phyloP scores from a whole-genome alignment of 2,888 invertebrate genomes.

The Tipula vernalis region DNA sequence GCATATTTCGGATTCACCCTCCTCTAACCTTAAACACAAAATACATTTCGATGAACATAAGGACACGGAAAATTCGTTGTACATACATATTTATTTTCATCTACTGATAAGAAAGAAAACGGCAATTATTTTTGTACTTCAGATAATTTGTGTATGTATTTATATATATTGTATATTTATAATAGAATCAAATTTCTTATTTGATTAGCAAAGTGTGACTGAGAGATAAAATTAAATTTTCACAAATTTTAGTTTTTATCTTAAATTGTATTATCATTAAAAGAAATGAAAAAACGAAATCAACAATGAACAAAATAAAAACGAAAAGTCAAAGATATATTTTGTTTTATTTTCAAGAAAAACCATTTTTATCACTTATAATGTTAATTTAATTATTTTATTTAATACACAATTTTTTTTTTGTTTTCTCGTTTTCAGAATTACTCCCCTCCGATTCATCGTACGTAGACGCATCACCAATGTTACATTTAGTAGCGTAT shows the following conservation, averaged over 20 bases:
- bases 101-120: background rate
- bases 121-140: background rate
- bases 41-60: background rate
- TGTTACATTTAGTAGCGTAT: slow-evolving; percentile 65
- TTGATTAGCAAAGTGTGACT: slow-evolving; percentile 4
- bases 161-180: background rate
- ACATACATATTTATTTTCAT: background rate
- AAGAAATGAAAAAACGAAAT: background rate
- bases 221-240: slow-evolving; percentile 1
- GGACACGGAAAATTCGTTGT: background rate
- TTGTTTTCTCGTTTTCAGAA: slow-evolving; percentile 23
- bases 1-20: background rate
- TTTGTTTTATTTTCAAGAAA: background rate
- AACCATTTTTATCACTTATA: slow-evolving; percentile 9
- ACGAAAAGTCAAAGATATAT: background rate
- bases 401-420: background rate
- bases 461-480: slow-evolving; percentile 39
- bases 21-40: background rate
- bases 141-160: background rate
- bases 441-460: slow-evolving; percentile 32
- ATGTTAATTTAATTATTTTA: slow-evolving; percentile 8
- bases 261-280: background rate
- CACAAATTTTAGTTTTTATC: background rate
- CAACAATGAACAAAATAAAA: background rate
- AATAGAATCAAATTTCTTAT: background rate